A percentile compares a stretch with the other conserved stretches of the same genome.
These are phyloP conservation scores for Labroides dimidiatus DNA, from an alignment of 2,797 vertebrate species.

Conservation along the genomic window DNA sequence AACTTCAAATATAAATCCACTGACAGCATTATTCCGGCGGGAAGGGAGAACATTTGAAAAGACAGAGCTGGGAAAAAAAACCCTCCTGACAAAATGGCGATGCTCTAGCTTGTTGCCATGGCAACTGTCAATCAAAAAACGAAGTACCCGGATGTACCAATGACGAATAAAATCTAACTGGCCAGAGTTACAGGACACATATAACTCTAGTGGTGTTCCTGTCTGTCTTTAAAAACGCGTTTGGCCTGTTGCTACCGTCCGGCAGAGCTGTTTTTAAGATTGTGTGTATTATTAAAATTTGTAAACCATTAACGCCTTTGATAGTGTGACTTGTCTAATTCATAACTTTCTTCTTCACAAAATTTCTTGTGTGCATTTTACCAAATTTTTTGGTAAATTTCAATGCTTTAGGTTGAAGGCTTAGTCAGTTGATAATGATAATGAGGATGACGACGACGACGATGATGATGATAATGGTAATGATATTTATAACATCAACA, in stretches of 20 bases:
- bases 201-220: conserved; percentile 44
- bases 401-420: no score
- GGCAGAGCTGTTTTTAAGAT: not conserved
- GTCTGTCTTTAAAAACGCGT: conserved; percentile 38
- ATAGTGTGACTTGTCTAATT: not conserved
- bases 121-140: conserved; percentile 88
- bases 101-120: conserved; percentile 87
- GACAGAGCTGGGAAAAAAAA: conserved; percentile 82
- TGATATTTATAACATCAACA: no score
- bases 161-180: conserved; percentile 83
- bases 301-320: not conserved
- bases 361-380: no score
- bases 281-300: conserved; percentile 1
- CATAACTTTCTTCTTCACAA: no score
- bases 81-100: conserved; percentile 90
- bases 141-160: conserved; percentile 84
- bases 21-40: conserved; percentile 88
- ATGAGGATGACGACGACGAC: no score
- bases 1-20: conserved; percentile 79
- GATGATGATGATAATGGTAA: no score
- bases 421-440: no score
- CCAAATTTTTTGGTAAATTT: no score
- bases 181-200: conserved; percentile 64
- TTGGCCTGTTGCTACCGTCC: conserved; percentile 47
- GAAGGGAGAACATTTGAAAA: conserved; percentile 89